Evolutionary conservation across 2,888 invertebrate species (phyloP).

Genomic region (Eurytoma adleriae): DNA sequence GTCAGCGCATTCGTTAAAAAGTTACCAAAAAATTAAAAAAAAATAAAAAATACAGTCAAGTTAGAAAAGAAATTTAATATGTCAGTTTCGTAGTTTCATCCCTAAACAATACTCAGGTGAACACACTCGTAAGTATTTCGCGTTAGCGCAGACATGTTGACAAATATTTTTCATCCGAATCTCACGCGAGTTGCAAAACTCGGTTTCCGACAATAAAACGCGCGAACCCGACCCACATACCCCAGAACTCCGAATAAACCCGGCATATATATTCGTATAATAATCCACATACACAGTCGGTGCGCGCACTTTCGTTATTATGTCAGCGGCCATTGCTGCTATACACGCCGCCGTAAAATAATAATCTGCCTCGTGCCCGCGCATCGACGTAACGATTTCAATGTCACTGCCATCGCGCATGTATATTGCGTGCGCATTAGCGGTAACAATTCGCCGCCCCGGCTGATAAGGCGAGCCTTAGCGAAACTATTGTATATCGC

Average conservation of each 20-base stretch:
- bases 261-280: not conserved
- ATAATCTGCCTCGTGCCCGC: not conserved
- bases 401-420: slow-evolving; percentile 34
- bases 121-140: too few relatives aligned
- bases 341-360: slow-evolving; percentile 18
- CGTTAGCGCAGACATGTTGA: not conserved
- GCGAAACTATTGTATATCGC: not conserved
- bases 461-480: slow-evolving; percentile 2
- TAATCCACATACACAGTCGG: not conserved
- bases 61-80: too few relatives aligned
- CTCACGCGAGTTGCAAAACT: slow-evolving; percentile 22
- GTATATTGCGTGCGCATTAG: slow-evolving; percentile 1
- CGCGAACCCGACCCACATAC: slow-evolving; percentile 23
- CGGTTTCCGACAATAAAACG: slow-evolving; percentile 34
- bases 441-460: slow-evolving; percentile 1
- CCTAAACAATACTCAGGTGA: too few relatives aligned
- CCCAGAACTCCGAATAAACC: not conserved
- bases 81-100: too few relatives aligned
- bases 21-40: too few relatives aligned
- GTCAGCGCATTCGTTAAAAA: too few relatives aligned
- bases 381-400: slow-evolving; percentile 39
- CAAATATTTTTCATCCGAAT: slow-evolving; percentile 2
- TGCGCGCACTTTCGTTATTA: slow-evolving; percentile 33
- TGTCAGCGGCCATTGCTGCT: slow-evolving; percentile 18
- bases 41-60: too few relatives aligned